A percentile compares a stretch with the other conserved stretches of the same genome.
These are phyloP conservation scores for Maconellicoccus hirsutus DNA, from an alignment of 1,140 invertebrate genomes.

Conservation along the genomic window DNA sequence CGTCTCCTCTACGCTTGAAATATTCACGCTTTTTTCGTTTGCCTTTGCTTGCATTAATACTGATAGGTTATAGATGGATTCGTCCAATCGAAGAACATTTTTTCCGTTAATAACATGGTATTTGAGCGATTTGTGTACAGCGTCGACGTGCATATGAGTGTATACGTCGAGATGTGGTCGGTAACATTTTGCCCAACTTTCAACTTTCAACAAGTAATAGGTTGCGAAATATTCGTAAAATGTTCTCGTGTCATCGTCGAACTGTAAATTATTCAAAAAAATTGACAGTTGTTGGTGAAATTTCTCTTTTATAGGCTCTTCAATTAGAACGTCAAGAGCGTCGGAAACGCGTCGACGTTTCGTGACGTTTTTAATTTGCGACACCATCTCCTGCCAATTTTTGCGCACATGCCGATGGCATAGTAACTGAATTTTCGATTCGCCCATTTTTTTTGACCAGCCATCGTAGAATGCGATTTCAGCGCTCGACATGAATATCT, in stretches of 20 bases:
- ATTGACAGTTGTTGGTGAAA: constrained; percentile 14
- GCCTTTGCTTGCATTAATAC: neutral
- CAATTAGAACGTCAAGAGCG: neutral
- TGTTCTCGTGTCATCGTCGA: neutral
- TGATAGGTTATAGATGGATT: neutral
- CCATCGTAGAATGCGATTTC: neutral
- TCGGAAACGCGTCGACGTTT: too few relatives aligned
- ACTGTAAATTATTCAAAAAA: constrained; percentile 12
- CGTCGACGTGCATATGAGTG: constrained; percentile 25
- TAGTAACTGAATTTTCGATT: neutral
- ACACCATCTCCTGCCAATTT: neutral
- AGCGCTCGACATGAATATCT: constrained; percentile 11
- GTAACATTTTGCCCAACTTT: constrained; percentile 26
- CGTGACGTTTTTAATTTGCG: too few relatives aligned
- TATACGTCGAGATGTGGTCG: constrained; percentile 9
- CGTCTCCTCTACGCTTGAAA: too few relatives aligned
- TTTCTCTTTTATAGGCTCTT: neutral
- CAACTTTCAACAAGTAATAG: neutral
- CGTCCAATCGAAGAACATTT: constrained; percentile 16
- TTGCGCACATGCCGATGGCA: neutral
- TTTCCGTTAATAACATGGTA: constrained; percentile 24
- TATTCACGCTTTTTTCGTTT: neutral
- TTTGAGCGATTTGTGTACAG: constrained; percentile 23
- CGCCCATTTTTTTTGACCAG: constrained; percentile 1
- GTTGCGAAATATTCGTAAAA: constrained; percentile 22